These are phyloP conservation scores for Pteria penguin DNA, from an alignment of 2,888 invertebrate species.

Conservation along the genomic window DNA sequence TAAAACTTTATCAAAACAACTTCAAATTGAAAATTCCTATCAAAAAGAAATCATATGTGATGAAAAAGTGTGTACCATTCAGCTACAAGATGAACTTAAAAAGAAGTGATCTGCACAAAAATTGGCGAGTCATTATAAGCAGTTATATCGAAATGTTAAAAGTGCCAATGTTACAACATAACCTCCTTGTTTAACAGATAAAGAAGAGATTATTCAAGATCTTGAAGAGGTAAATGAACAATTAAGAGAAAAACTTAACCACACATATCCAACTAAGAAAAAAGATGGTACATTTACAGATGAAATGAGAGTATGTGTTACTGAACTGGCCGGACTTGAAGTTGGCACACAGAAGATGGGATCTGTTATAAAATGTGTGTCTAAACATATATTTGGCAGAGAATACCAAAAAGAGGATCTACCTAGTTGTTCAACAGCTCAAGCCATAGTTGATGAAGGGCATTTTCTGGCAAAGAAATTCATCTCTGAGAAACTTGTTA, in stretches of 20 bases:
- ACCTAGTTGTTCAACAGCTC: conserved; percentile 19
- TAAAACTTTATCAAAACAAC: neutral
- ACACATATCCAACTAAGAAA: conserved; percentile 13
- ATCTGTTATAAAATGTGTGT: conserved; percentile 24
- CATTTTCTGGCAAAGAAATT: conserved; percentile 40
- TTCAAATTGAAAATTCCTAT: neutral
- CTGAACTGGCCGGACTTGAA: conserved; percentile 39
- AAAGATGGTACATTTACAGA: conserved; percentile 28
- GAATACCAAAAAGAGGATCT: conserved; percentile 24
- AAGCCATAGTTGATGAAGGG: conserved; percentile 39
- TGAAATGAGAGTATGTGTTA: conserved; percentile 34
- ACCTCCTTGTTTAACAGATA: no score
- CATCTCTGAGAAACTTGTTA: conserved; percentile 22
- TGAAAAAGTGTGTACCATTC: no score
- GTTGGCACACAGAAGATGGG: conserved; percentile 37
- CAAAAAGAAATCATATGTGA: neutral
- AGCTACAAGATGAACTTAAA: no score
- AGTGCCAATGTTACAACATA: no score
- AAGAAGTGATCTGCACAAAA: conserved; percentile 1
- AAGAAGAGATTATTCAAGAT: neutral
- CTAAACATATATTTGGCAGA: conserved; percentile 24
- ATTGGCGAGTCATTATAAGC: neutral
- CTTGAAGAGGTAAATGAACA: neutral
- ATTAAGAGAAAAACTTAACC: neutral
- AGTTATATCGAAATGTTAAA: no score